Base-by-base conservation (phyloP, 37 sponge, comb jelly and placozoan species). In the Beroe forskalii region DNA sequence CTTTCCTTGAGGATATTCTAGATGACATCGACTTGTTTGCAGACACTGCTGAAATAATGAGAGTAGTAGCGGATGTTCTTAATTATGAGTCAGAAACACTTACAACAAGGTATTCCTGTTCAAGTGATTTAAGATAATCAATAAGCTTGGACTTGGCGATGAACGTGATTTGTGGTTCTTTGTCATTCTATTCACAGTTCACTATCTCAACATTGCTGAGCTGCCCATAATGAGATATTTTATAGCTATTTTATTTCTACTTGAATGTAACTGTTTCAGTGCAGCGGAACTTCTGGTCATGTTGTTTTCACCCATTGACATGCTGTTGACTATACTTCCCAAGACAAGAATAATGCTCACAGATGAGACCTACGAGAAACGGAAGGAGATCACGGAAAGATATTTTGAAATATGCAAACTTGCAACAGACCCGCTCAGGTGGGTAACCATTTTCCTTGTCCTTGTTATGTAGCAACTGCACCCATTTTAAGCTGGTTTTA, bases 301-400 rank as follows among this genome's bases (percentile, higher is more conserved):
- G n/a, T 48, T 80, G 2, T 80, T 80, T 24, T 80, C 86, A 25
- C 86, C 86, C 27, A 80, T 80, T 33, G 38, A 80, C 40, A 80
- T 14, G 55, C 55, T 80, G 25, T 24, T 80, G 1, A 37, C 30
- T 4, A 44, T 80, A 23, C 55, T 80, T 0, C 86, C 86, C 8
- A 80, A 80, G 6, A 80, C 86, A 30, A 80, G 86, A 48, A 80
- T 80, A 17, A 80, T 80, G 86, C 20, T 80, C n/a, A 37, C 86
- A 44, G 86, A 80, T 6, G 86, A 80, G 27, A 44, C 86, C 17
- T 44, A 33, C 4, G 27, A 44, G 48, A 44, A 22, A 20, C 37
- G 86, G 40, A 80, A 80, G 4, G 55, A 44, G 1, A 80, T 80
- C 44, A 43, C 86, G 9, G 55, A 80, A 3, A 80, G 35, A 22